Base-by-base conservation (phyloP, 2,888 invertebrate genomes). In the Venusia cambrica region DNA sequence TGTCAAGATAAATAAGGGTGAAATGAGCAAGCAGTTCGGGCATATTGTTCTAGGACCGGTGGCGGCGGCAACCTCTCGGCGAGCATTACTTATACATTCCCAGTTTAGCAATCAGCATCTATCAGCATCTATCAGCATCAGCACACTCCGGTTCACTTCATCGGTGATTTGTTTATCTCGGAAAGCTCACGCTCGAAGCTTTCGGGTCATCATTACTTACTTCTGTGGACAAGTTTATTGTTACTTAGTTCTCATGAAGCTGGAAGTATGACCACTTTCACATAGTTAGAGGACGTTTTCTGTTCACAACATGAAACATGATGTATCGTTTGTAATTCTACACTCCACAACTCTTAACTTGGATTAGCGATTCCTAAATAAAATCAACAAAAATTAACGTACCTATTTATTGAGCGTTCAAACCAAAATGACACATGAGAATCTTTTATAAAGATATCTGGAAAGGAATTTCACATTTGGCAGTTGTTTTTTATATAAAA, bases 41-140 rank as follows among this genome's bases (percentile, higher is more conserved):
- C 67, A 75, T 68, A 84, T 83, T 85, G 83, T 84, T 80, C 76
- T 75, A 73, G 62, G 78, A 83, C 83, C 79, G 80, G 84, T 83
- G 68, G 63, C 62, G 69, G 62, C 76, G 80, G 83, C 80, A 81
- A 76, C 78, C 62, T 66, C 62, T 66, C 63, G 78, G 81, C 72
- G 76, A 62, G 56, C 73, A 83, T 87, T 84, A 81, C 74, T 83
- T 85, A 84, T 85, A 76, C 83, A 85, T 80, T 77, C 80, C 77
- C 74, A 76, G 76, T 83, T 80, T 77, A 81, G 83, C 81, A 85
- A 87, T 85, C 83, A 85, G 73, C 85, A 85, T 85, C 83, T 73
- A 83, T 85, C 85, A 84, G 73, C 75, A 69, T n/a, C n/a, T n/a
- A n/a, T n/a, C n/a, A n/a, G n/a, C n/a, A n/a, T n/a, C 69, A 70